These are phyloP conservation scores for Xyliphius kryptos DNA, from an alignment of 2,113 vertebrate species.

Conservation along the genomic window DNA sequence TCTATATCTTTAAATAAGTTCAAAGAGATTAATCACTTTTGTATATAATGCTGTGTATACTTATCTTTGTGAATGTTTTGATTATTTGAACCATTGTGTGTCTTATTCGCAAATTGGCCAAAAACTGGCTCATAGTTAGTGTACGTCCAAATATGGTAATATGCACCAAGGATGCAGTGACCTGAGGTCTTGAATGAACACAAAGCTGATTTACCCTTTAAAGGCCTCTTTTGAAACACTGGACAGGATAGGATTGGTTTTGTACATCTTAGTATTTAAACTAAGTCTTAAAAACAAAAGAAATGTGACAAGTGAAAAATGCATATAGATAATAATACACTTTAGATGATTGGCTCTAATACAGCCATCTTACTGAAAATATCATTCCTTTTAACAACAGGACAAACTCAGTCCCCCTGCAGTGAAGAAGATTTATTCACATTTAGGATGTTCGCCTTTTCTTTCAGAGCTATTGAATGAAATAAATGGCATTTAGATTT, in stretches of 20 bases:
- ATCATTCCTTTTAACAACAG: conserved; percentile 1
- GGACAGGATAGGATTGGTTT: too few relatives aligned
- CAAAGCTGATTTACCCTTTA: neutral
- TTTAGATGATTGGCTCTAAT: conserved; percentile 28
- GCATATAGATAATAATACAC: conserved; percentile 5
- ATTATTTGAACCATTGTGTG: too few relatives aligned
- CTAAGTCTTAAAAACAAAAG: too few relatives aligned
- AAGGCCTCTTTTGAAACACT: neutral
- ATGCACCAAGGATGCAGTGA: neutral
- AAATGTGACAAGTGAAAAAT: too few relatives aligned
- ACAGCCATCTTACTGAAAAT: neutral
- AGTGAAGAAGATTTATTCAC: conserved; percentile 6
- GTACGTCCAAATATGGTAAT: neutral
- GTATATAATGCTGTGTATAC: too few relatives aligned
- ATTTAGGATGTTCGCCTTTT: neutral
- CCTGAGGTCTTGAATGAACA: conserved; percentile 8
- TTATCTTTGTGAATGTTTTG: too few relatives aligned
- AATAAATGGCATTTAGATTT: too few relatives aligned
- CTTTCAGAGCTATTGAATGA: neutral
- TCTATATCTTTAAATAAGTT: too few relatives aligned
- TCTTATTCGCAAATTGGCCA: too few relatives aligned
- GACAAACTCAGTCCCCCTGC: conserved; percentile 17
- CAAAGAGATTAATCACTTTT: too few relatives aligned
- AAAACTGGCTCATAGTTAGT: neutral
- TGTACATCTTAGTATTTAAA: too few relatives aligned